Percentiles rank a stretch among this genome's conserved stretches.
These are phyloP conservation scores for Hyperoodon ampullatus DNA, from an alignment of 2,113 vertebrate species.

Conservation along the genomic window DNA sequence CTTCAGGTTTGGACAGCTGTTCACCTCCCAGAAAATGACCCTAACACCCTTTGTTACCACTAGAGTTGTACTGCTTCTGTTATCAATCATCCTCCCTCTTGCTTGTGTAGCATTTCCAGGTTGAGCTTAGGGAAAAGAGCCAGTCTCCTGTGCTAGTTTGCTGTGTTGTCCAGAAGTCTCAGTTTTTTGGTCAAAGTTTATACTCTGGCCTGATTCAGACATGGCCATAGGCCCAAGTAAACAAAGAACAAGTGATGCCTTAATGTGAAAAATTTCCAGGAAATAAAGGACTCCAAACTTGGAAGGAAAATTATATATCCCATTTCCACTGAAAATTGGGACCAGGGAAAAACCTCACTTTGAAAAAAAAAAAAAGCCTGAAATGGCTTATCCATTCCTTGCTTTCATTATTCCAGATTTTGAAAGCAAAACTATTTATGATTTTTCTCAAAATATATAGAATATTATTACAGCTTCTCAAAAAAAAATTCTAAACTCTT, in stretches of 20 bases:
- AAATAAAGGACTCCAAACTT: background rate
- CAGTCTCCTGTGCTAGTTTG: no score
- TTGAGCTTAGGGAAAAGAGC: background rate
- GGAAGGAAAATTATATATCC: background rate
- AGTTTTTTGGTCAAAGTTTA: background rate
- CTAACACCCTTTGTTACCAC: background rate
- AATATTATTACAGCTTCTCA: background rate
- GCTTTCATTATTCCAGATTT: background rate
- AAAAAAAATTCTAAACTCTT: background rate
- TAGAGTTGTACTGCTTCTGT: background rate
- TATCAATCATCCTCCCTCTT: background rate
- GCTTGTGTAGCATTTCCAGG: background rate
- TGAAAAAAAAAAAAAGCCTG: background rate
- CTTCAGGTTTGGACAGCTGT: background rate
- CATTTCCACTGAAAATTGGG: background rate
- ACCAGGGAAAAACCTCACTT: background rate
- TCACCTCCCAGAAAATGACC: background rate
- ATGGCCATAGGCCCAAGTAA: background rate
- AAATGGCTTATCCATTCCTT: background rate
- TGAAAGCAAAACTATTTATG: conserved; percentile 3
- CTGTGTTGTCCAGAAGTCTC: background rate
- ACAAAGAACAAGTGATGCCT: background rate
- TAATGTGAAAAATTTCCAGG: background rate
- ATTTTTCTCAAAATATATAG: background rate
- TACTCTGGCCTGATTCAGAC: background rate